Base-by-base conservation (phyloP, 2,797 vertebrate species). In the Acanthiza pusilla region DNA sequence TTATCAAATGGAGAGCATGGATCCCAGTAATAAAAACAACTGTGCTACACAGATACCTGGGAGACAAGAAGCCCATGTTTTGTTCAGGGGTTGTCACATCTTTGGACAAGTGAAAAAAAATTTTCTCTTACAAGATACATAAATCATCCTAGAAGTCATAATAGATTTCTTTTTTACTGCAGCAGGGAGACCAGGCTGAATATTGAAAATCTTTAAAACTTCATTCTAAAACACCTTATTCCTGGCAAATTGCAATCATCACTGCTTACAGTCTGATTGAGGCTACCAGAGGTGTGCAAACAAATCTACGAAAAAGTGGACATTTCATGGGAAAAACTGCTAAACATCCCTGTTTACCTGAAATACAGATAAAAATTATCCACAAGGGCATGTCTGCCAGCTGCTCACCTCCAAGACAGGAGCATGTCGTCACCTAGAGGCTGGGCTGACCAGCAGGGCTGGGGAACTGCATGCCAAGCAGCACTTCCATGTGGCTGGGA, bases 251-350 rank as follows among this genome's bases (percentile, higher is more conserved):
- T 7, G 21, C 22, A 48, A 48, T 29, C 34, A 72, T 21, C 16
- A 32, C 36, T 0, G 0, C 14, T 74, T n/a, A 42, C 13, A 4
- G 25, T 30, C 57, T 40, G n/a, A 60, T 2, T 21, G 30, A 79
- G 7, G 36, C 42, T 53, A 62, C 54, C 13, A 82, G 32, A 40
- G 17, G 19, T 11, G 3, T 17, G 3, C 22, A 70, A 60, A 70
- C 7, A 60, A 58, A 73, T 3, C 9, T 27, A 45, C 5, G 14
- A 58, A 58, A 77, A 77, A 15, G 10, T 16, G 43, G 21, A 53
- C 10, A 13, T 55, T 80, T 75, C 27, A 48, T 38, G 32, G 21
- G 16, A 34, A 71, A 75, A 70, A 26, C 5, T 51, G 15, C 7
- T 60, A 21, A 55, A 61, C 1, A 2, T 61, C 30, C 23, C n/a